phyloP scores from a whole-genome alignment of 2,113 vertebrate genomes.

The Sula dactylatra region DNA sequence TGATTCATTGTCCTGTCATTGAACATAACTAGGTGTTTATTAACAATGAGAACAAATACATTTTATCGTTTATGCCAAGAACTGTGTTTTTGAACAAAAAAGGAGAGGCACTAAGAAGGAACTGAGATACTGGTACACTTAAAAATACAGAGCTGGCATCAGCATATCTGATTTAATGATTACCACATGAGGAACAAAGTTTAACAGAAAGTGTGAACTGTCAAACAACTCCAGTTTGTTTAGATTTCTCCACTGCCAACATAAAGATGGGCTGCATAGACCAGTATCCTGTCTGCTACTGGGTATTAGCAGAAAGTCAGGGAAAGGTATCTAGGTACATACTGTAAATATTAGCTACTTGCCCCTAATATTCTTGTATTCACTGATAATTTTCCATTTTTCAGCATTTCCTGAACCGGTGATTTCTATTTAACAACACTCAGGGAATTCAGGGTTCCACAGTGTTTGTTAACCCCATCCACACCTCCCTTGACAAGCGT shows the following conservation, averaged over 20 bases:
- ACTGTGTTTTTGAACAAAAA: neutral
- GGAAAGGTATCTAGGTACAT: neutral
- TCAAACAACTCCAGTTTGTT: neutral
- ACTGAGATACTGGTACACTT: neutral
- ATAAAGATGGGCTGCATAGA: neutral
- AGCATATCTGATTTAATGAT: neutral
- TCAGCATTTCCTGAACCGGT: neutral
- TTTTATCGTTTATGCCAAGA: neutral
- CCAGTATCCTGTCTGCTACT: neutral
- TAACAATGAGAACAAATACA: neutral
- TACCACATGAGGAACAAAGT: neutral
- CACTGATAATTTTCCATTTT: neutral
- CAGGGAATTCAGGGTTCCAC: neutral
- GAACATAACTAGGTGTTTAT: neutral
- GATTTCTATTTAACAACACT: neutral
- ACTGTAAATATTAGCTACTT: neutral
- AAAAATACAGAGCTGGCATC: neutral
- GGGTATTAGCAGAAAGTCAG: neutral
- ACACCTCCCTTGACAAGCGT: neutral
- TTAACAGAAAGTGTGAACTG: neutral
- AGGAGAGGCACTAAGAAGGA: neutral
- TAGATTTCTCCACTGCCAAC: neutral
- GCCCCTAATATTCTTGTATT: neutral
- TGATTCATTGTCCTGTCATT: slow-evolving; percentile 9
- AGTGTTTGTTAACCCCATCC: neutral